Evolutionary conservation across 2,888 invertebrate genomes (phyloP).

Genomic region (Philaethria dido): DNA sequence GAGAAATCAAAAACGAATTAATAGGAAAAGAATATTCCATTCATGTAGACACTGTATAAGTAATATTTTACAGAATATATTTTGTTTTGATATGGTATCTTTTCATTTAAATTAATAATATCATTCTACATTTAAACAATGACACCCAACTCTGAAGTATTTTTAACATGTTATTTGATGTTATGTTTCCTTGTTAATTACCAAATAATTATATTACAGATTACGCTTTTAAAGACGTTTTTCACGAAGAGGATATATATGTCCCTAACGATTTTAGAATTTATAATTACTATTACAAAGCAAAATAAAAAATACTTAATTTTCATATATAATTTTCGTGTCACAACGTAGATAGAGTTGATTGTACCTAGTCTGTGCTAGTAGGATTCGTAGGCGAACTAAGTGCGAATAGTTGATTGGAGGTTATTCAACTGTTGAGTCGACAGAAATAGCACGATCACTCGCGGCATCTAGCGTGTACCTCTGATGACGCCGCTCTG

Average conservation of each 20-base stretch:
- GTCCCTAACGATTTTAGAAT: too few species aligned
- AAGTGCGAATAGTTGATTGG: slow-evolving; percentile 83
- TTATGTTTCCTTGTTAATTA: too few species aligned
- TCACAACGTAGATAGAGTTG: slow-evolving; percentile 36
- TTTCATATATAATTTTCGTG: slow-evolving; percentile 6
- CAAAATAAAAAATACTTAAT: not conserved
- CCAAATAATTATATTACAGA: too few species aligned
- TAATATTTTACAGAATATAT: too few species aligned
- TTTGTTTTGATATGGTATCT: too few species aligned
- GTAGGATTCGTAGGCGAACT: slow-evolving; percentile 62
- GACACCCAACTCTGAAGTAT: too few species aligned
- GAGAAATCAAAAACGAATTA: not conserved
- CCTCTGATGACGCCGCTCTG: slow-evolving; percentile 49
- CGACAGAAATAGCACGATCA: slow-evolving; percentile 77
- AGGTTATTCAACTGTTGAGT: slow-evolving; percentile 82
- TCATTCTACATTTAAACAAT: too few species aligned
- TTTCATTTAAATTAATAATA: too few species aligned
- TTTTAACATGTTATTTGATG: too few species aligned
- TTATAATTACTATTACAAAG: not conserved
- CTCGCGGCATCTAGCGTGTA: slow-evolving; percentile 57
- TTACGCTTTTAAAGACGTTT: too few species aligned
- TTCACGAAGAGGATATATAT: too few species aligned
- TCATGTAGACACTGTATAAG: too few species aligned
- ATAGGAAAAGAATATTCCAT: not conserved
- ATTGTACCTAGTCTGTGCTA: slow-evolving; percentile 48